phyloP scores from a whole-genome alignment of 2,113 vertebrate genomes.

The Amblyopsis rosae region DNA sequence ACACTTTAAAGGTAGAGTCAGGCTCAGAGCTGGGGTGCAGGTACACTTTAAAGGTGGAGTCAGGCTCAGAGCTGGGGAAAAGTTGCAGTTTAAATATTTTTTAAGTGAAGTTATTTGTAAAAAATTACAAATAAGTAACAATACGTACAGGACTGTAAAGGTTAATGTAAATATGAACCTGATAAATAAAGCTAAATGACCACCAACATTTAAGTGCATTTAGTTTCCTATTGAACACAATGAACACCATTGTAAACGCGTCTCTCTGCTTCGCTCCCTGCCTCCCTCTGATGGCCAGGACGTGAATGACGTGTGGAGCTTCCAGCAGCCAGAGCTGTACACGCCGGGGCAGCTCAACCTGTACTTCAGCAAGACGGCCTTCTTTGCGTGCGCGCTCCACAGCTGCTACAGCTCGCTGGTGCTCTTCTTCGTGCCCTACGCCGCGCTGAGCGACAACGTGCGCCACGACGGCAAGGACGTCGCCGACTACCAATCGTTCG shows the following conservation, averaged over 20 bases:
- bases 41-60: too few species aligned
- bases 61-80: too few species aligned
- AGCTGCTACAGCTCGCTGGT: slow-evolving; percentile 94
- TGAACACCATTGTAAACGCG: neutral
- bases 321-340: slow-evolving; percentile 89
- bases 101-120: too few species aligned
- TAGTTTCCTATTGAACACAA: too few species aligned
- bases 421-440: slow-evolving; percentile 93
- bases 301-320: slow-evolving; percentile 90
- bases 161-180: too few species aligned
- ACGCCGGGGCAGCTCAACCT: slow-evolving; percentile 87
- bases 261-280: slow-evolving; percentile 1
- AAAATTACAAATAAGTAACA: too few species aligned
- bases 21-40: too few species aligned
- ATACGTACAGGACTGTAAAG: too few species aligned
- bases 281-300: slow-evolving; percentile 78
- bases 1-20: too few species aligned
- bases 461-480: slow-evolving; percentile 84
- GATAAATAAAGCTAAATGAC: neutral
- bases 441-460: slow-evolving; percentile 78
- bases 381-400: slow-evolving; percentile 86
- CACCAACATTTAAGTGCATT: too few species aligned
- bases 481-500: slow-evolving; percentile 93
- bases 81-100: too few species aligned
- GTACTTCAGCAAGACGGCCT: slow-evolving; percentile 90